phyloP scores from a whole-genome alignment of 2,888 invertebrate genomes.

The Margaritifera margaritifera region DNA sequence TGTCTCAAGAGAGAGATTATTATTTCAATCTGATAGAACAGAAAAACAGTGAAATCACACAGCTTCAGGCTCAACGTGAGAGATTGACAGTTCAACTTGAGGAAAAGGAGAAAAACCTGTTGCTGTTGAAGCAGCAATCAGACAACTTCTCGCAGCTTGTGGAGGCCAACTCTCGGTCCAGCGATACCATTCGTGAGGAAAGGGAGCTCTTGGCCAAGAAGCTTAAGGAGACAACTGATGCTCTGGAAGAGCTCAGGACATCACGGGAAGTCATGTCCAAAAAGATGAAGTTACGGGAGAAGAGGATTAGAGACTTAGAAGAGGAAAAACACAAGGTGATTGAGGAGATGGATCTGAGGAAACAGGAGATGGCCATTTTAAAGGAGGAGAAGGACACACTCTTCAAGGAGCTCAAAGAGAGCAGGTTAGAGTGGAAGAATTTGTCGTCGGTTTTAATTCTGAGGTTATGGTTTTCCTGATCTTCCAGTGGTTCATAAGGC shows the following conservation, averaged over 20 bases:
- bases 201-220: slow-evolving; percentile 51
- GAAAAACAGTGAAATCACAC: slow-evolving; percentile 54
- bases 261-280: slow-evolving; percentile 52
- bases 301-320: slow-evolving; percentile 54
- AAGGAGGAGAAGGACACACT: slow-evolving; percentile 57
- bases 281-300: slow-evolving; percentile 59
- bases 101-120: slow-evolving; percentile 64
- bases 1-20: slow-evolving; percentile 62
- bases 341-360: slow-evolving; percentile 41
- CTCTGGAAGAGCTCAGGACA: slow-evolving; percentile 53
- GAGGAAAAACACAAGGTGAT: slow-evolving; percentile 46
- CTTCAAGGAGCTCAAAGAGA: slow-evolving; percentile 57
- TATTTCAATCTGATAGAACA: slow-evolving; percentile 61
- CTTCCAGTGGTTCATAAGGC: too few species aligned
- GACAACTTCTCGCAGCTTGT: slow-evolving; percentile 55
- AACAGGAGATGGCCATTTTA: slow-evolving; percentile 48
- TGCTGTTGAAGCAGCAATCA: slow-evolving; percentile 59
- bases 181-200: slow-evolving; percentile 57
- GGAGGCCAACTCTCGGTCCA: slow-evolving; percentile 50
- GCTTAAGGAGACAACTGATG: slow-evolving; percentile 51
- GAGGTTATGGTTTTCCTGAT: too few species aligned
- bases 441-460: too few species aligned
- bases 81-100: slow-evolving; percentile 61
- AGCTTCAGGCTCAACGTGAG: slow-evolving; percentile 53
- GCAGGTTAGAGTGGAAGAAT: slow-evolving; percentile 24